Conservation (phyloP, 2,797 vertebrate species). For the Mormyrus hasselquistii region DNA sequence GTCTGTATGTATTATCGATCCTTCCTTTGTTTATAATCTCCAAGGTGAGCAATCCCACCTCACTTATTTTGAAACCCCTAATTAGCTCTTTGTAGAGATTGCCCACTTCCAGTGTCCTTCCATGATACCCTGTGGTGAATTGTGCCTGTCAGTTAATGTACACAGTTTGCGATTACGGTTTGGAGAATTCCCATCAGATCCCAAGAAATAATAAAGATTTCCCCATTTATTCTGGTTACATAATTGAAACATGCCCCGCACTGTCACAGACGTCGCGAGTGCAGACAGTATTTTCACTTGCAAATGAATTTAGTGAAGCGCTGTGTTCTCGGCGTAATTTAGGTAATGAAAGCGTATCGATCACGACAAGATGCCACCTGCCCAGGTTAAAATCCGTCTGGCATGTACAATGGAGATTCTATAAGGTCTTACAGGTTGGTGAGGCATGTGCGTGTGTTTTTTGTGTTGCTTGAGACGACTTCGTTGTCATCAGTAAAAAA, state of each 20-base stretch:
- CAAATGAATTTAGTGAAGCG: constrained; percentile 2
- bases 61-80: constrained; percentile 19
- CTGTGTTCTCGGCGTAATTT: constrained; percentile 10
- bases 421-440: background rate
- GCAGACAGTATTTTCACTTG: constrained; percentile 19
- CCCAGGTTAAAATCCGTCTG: constrained; percentile 8
- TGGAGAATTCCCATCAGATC: background rate
- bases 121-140: constrained; percentile 6
- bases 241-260: constrained; percentile 13
- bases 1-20: constrained; percentile 6
- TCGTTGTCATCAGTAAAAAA: background rate
- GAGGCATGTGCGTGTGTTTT: background rate
- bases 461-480: background rate
- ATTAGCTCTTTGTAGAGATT: constrained; percentile 12
- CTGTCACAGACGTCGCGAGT: background rate
- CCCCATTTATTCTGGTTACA: constrained; percentile 20
- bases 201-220: background rate
- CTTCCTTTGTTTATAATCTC: background rate
- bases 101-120: background rate
- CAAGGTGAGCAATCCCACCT: constrained; percentile 12
- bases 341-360: constrained; percentile 24
- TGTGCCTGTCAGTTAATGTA: constrained; percentile 22
- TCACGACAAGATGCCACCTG: constrained; percentile 20
- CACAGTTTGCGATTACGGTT: constrained; percentile 12
- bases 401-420: constrained; percentile 4